Conservation (phyloP, 2,113 vertebrate genomes). For the Albula goreensis region DNA sequence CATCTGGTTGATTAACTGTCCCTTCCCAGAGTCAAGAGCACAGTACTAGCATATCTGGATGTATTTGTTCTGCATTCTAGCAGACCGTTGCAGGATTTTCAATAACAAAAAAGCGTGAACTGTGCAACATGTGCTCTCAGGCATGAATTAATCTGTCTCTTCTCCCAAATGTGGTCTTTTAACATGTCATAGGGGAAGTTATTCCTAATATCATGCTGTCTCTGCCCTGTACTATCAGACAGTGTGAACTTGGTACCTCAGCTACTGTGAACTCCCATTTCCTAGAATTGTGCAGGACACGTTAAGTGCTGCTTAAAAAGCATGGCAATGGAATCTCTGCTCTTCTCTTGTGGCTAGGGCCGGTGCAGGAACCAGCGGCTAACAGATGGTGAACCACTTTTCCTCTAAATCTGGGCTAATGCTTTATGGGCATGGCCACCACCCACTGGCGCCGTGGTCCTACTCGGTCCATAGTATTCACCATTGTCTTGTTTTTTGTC, state of each 20-base stretch:
- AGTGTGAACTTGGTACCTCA: background rate
- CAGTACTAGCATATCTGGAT: background rate
- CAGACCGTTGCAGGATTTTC: background rate
- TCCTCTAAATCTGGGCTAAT: background rate
- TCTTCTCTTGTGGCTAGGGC: background rate
- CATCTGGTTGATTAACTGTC: background rate
- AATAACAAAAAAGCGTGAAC: background rate
- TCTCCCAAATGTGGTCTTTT: background rate
- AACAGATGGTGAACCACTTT: background rate
- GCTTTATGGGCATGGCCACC: background rate
- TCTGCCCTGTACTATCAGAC: background rate
- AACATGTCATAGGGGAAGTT: background rate
- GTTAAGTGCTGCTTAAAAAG: background rate
- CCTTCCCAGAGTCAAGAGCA: background rate
- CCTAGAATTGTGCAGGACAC: conserved; percentile 1
- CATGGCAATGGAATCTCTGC: background rate
- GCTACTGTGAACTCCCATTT: background rate
- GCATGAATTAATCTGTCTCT: background rate
- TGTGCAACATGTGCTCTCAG: background rate
- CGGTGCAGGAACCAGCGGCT: background rate
- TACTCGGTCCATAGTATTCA: background rate
- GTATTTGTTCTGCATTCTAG: background rate
- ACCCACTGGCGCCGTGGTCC: background rate
- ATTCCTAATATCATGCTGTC: background rate
- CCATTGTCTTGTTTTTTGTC: conserved; percentile 68